Evolutionary conservation across 2,888 invertebrate genomes (phyloP), one percentile per base, ranked within the genome.

Genomic region (Orthosia cruda): DNA sequence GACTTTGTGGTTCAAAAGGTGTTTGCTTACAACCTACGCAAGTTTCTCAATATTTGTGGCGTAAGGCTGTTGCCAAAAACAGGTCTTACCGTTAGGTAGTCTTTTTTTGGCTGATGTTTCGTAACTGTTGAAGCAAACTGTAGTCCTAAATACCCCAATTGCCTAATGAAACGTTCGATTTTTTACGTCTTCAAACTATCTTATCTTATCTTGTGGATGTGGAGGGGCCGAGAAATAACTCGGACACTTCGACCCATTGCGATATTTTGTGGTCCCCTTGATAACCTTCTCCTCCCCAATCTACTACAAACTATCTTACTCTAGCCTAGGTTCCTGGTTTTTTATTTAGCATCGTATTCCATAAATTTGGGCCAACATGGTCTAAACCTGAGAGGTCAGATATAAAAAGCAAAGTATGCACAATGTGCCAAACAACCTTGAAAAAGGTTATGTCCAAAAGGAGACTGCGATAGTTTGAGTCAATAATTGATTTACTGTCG

Each of bases 11-110:
- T 55, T 50, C 49, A 55, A 26, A 26, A 61, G 9, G 15, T 75
- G 49, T 54, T 75, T 76, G 69, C 59, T 26, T 59, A 20, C 16
- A 32, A 16, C 69, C 50, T 69, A 77, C 77, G 70, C 40, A 69
- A 4, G 40, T 77, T 77, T 40, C 26, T 54, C 45, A 9, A 74
- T 50, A 5, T 40, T 64, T 26, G 23, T 64, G 12, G 4, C 50
- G 3, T 26, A 20, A 13, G 45, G 26, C n/a, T 62, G 20, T 49
- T 40, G 40, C 47, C 52, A 32, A 50, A 64, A 58, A 20, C 0
- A 11, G 9, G n/a, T 40, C 2, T 72, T 20, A 54, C 26, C 9
- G 49, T 3, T 57, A 11, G 16, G 16, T 50, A 26, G 26, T n/a
- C 2, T 18, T 18, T 2, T 20, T 64, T 64, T 57, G 26, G 49